These are phyloP conservation scores for Lithophane leautieri DNA, from an alignment of 2,888 invertebrate species.

Conservation along the genomic window DNA sequence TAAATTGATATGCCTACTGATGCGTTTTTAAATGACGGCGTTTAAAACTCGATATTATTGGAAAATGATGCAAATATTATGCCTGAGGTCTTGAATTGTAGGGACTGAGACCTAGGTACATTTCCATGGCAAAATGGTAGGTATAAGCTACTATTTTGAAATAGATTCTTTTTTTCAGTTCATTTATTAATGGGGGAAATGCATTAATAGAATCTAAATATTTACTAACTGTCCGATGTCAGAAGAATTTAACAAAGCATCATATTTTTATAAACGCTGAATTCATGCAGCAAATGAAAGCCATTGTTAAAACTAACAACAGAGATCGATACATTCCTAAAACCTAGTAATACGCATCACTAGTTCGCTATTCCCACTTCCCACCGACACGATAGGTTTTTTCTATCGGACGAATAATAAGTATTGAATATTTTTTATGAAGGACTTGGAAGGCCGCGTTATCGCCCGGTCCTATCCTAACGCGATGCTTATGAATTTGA, in stretches of 20 bases:
- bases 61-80: constrained; percentile 8
- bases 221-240: neutral
- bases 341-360: constrained; percentile 58
- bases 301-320: constrained; percentile 20
- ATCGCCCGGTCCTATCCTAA: constrained; percentile 75
- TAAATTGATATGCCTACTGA: constrained; percentile 47
- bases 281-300: constrained; percentile 4
- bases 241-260: constrained; percentile 16
- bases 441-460: constrained; percentile 72
- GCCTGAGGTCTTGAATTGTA: neutral
- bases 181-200: neutral
- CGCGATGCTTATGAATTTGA: constrained; percentile 63
- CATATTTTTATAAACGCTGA: constrained; percentile 11
- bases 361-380: constrained; percentile 73
- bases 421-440: constrained; percentile 78
- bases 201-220: neutral
- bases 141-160: constrained; percentile 3
- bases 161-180: neutral
- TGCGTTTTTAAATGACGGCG: constrained; percentile 32
- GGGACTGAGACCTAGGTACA: neutral
- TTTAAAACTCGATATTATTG: constrained; percentile 22
- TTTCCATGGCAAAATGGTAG: neutral
- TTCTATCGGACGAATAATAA: constrained; percentile 75
- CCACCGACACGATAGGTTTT: constrained; percentile 76
- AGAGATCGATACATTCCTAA: constrained; percentile 34